Percentiles rank a stretch among this genome's conserved stretches.
phyloP scores from a whole-genome alignment of 2,888 invertebrate genomes.

The Nezara viridula region DNA sequence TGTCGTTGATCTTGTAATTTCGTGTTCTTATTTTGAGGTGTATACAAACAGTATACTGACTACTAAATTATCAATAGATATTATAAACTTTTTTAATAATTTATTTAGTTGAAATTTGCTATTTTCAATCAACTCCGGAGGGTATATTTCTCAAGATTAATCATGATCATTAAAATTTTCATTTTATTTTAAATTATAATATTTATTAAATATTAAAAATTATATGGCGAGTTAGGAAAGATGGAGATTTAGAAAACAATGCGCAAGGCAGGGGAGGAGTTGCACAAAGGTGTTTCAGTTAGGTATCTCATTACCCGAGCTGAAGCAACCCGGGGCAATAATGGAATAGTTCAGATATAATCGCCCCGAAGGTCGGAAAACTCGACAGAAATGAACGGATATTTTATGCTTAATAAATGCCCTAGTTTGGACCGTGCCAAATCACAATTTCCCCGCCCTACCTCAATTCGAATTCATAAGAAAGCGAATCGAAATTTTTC shows the following conservation, averaged over 20 bases:
- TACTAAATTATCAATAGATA: no score
- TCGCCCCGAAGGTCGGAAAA: slow-evolving; percentile 51
- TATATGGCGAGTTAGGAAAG: background rate
- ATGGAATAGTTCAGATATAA: slow-evolving; percentile 45
- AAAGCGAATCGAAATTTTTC: slow-evolving; percentile 56
- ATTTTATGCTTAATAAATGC: slow-evolving; percentile 57
- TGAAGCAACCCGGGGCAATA: slow-evolving; percentile 43
- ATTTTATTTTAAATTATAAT: no score
- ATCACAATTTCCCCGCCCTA: slow-evolving; percentile 35
- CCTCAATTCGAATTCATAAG: slow-evolving; percentile 51
- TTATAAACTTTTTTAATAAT: no score
- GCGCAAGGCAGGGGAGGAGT: background rate
- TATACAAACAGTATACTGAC: no score
- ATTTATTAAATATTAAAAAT: background rate
- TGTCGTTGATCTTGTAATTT: no score
- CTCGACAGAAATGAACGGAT: slow-evolving; percentile 53
- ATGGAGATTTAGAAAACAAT: slow-evolving; percentile 46
- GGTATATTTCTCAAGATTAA: no score
- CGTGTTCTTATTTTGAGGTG: no score
- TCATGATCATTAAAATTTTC: no score
- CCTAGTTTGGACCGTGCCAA: slow-evolving; percentile 46
- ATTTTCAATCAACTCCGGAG: no score
- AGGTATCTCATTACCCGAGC: slow-evolving; percentile 44
- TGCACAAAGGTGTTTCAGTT: slow-evolving; percentile 42
- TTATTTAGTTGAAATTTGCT: no score